Evolutionary conservation across 2,113 vertebrate genomes (phyloP), one percentile per base, ranked within the genome.

Genomic region (Trichechus manatus): DNA sequence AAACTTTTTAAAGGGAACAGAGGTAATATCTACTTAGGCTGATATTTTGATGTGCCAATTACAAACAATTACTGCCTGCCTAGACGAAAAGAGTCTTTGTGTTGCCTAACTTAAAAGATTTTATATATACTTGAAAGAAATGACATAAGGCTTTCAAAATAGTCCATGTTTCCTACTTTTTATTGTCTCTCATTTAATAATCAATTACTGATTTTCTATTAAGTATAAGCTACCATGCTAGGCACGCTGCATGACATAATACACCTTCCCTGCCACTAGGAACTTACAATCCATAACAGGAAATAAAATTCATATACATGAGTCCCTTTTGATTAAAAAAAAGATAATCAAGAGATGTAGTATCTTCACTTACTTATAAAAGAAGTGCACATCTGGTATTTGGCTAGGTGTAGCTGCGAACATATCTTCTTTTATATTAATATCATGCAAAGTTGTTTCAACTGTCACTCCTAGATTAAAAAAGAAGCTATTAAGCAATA

Each of bases 361-460:
- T 14, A 33, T 72, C 87, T 96, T 92, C 91, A 99, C 99, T 98
- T 99, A 99, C 99, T 99, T 99, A 98, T 99, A 99, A 98, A 99
- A 99, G 98, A 99, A 99, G 98, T 99, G 99, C 44, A 99, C 98
- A 96, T 99, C 99, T 2, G 98, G 99, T 92, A 99, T 97, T 98
- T 99, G 99, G 91, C 97, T 99, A 61, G 98, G 97, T 89, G 98
- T 97, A 31, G 96, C 93, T 42, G 99, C 98, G 94, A 99, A 99
- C 59, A 99, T 97, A 66, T 99, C 99, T 90, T 99, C 97, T 97
- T 98, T 98, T 31, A 98, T 97, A 74, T 95, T 98, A 97, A 99
- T 98, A 89, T 99, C 99, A 82, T 98, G 98, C 85, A 99, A 97
- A 0, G 39, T 98, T 79, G 98, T 98, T 89, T 99, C 98, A 92